Conservation (phyloP, 2,888 invertebrate species). For the Cantharis flavilabris region DNA sequence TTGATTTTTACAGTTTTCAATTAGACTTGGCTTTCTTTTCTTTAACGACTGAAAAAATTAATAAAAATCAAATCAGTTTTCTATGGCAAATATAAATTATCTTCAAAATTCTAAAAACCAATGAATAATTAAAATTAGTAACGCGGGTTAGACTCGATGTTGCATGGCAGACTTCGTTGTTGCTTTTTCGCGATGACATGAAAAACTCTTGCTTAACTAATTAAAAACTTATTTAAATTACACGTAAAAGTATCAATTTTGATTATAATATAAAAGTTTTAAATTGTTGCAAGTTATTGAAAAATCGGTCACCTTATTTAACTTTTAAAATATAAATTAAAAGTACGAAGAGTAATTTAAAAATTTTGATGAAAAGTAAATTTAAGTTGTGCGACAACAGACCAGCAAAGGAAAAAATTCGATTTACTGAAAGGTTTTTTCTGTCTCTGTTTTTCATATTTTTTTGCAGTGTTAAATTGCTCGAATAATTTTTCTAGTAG, state of each 20-base stretch:
- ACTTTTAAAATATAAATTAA: not conserved
- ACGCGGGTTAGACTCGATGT: not conserved
- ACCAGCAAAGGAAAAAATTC: not conserved
- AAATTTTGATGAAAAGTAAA: not conserved
- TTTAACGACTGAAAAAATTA: not conserved
- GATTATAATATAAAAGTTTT: not conserved
- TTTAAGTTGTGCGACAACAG: not conserved
- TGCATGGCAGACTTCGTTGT: not conserved
- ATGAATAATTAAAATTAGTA: not conserved
- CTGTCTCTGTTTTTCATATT: not conserved
- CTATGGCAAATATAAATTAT: not conserved
- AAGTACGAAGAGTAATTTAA: not conserved
- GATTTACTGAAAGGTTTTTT: not conserved
- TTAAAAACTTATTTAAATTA: not conserved
- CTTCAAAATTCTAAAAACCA: not conserved
- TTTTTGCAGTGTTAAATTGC: not conserved
- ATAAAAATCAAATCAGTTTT: not conserved
- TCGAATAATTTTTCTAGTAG: not conserved
- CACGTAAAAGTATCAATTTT: not conserved
- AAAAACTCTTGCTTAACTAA: not conserved
- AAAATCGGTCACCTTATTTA: not conserved
- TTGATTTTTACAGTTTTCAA: slow-evolving; percentile 25
- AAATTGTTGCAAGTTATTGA: not conserved
- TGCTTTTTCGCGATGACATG: too few relatives aligned
- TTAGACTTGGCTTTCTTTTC: slow-evolving; percentile 16